Evolutionary conservation across 2,888 invertebrate species (phyloP).

Genomic region (Ectemnius lituratus): DNA sequence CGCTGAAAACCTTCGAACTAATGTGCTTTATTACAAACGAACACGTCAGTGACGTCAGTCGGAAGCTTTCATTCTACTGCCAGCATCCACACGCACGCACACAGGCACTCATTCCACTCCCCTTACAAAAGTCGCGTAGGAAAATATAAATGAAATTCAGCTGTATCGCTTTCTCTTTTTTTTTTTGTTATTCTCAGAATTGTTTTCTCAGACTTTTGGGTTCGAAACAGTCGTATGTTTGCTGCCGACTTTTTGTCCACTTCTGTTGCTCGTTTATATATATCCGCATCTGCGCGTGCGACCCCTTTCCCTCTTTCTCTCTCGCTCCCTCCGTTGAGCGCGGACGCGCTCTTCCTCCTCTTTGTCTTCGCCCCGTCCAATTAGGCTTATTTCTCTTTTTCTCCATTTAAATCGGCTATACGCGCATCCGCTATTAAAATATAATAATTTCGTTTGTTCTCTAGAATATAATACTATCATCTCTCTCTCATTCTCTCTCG

Average conservation of each 20-base stretch:
- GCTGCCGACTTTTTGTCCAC: not conserved
- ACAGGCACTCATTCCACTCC: slow-evolving; percentile 46
- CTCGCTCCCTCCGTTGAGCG: slow-evolving; percentile 3
- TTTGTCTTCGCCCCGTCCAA: slow-evolving; percentile 17
- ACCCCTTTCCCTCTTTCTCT: slow-evolving; percentile 19
- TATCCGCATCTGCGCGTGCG: slow-evolving; percentile 2
- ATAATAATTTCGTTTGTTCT: slow-evolving; percentile 65
- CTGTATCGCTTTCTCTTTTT: slow-evolving; percentile 37
- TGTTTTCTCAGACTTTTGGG: slow-evolving; percentile 58
- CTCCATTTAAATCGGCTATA: slow-evolving; percentile 38
- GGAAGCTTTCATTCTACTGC: slow-evolving; percentile 24
- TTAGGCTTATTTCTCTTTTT: not conserved
- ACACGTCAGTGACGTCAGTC: slow-evolving; percentile 23
- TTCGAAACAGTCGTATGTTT: slow-evolving; percentile 51
- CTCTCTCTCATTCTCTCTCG: slow-evolving; percentile 22
- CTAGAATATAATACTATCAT: slow-evolving; percentile 55
- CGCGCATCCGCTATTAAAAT: slow-evolving; percentile 63
- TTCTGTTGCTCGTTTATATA: slow-evolving; percentile 14
- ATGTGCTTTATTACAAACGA: slow-evolving; percentile 33
- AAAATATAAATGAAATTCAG: slow-evolving; percentile 68
- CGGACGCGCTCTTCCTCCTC: slow-evolving; percentile 6
- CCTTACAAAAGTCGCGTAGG: slow-evolving; percentile 64
- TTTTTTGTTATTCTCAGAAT: slow-evolving; percentile 34
- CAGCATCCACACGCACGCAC: not conserved
- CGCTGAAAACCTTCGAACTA: slow-evolving; percentile 14